Evolutionary conservation across 2,888 invertebrate genomes (phyloP), one percentile per base, ranked within the genome.

Genomic region (Drosophila prolongata): DNA sequence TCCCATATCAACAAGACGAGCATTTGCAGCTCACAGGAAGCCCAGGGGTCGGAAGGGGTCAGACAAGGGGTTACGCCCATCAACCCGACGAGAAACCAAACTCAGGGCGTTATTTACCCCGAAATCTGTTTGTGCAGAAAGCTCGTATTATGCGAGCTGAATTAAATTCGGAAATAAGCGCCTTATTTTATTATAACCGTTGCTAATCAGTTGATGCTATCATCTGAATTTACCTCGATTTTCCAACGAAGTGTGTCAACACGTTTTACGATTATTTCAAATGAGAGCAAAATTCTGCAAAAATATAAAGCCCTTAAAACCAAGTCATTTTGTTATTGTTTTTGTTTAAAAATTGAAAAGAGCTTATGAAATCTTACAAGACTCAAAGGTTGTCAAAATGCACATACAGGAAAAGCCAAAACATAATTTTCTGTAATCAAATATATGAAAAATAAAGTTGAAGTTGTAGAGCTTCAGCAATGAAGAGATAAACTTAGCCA

Each of bases 1-100:
- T 73, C 70, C 69, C 69, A 50, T 62, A 75, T 62, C 75, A 75
- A 69, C 75, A 75, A 61, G 54, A 61, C 52, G 54, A 66, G 27
- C 66, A 72, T 70, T 70, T 70, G 50, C 56, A 64, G 24, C 43
- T 37, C 42, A 43, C 74, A 66, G 56, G 57, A 55, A 73, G 24
- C 47, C 42, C n/a, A n/a, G 27, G 30, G 43, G 10, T 1, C n/a
- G 24, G 13, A 35, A n/a, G 38, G 38, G 40, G 24, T 9, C 30
- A 37, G 49, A 14, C 14, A 70, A 61, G 72, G 72, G 69, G 61
- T 40, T 54, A 34, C 16, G n/a, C 11, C 16, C 55, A 46, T 35
- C 40, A 55, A 66, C 55, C 55, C 66, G 55, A 47, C 68, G 24
- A 67, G 19, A 47, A 55, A 68, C 54, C 54, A 16, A 66, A 38